These are phyloP conservation scores for Drosophila anomalata DNA, from an alignment of 2,888 invertebrate species.

Conservation along the genomic window DNA sequence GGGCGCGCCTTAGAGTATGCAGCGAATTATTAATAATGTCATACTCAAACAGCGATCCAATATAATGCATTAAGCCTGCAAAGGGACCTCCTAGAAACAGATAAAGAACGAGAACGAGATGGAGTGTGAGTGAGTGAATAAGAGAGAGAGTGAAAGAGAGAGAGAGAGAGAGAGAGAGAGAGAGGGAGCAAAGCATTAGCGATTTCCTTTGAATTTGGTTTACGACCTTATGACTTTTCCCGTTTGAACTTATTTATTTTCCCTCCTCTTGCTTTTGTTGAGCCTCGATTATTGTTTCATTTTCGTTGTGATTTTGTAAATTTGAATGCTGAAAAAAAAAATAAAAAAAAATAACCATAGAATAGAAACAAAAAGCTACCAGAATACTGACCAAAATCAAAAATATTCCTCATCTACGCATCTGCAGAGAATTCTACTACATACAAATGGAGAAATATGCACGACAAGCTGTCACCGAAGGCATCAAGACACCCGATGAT, in stretches of 20 bases:
- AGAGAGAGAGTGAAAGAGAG: conserved; percentile 15
- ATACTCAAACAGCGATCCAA: conserved; percentile 80
- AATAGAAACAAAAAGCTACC: conserved; percentile 41
- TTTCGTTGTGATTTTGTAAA: conserved; percentile 65
- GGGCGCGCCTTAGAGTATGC: conserved; percentile 74
- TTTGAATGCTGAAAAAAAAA: conserved; percentile 66
- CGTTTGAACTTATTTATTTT: conserved; percentile 18
- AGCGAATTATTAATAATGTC: conserved; percentile 83
- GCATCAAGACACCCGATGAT: conserved; percentile 95
- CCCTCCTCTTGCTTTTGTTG: conserved; percentile 12
- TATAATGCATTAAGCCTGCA: conserved; percentile 80
- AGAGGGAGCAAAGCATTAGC: conserved; percentile 41
- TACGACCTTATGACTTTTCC: conserved; percentile 36
- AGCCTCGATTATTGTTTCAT: conserved; percentile 30
- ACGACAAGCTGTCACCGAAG: conserved; percentile 98
- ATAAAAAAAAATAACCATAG: conserved; percentile 39
- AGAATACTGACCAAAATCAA: conserved; percentile 72
- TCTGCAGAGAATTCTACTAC: conserved; percentile 99
- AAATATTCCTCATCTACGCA: conserved; percentile 77
- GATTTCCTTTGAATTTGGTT: conserved; percentile 60
- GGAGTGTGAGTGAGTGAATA: conserved; percentile 20
- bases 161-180: conserved; percentile 21
- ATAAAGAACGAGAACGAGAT: background rate
- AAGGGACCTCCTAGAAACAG: conserved; percentile 35
- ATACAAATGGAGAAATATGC: conserved; percentile 99